Conservation (phyloP, 2,888 invertebrate genomes). For the Nemoura dubitans region DNA sequence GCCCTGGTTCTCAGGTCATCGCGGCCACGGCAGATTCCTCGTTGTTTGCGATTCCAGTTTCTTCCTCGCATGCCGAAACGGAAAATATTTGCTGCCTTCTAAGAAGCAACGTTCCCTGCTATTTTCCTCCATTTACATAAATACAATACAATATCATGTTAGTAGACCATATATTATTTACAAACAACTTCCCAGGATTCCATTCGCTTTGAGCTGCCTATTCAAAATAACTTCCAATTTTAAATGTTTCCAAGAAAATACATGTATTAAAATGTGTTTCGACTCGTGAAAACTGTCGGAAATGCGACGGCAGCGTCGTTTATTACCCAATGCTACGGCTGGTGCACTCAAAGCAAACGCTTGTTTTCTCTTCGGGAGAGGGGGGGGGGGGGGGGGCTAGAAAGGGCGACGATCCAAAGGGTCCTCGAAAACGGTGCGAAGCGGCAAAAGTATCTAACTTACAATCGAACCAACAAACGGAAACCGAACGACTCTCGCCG, state of each 20-base stretch:
- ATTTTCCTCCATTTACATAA: conserved; percentile 47
- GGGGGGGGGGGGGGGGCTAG: too few relatives aligned
- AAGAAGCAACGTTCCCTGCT: conserved; percentile 43
- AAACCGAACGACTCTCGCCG: neutral
- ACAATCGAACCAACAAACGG: neutral
- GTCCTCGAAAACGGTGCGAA: neutral
- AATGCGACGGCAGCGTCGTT: neutral
- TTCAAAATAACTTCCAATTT: conserved; percentile 36
- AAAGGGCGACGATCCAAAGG: neutral
- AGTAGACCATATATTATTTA: conserved; percentile 32
- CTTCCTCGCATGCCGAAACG: neutral
- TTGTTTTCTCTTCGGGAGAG: too few relatives aligned
- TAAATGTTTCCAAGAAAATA: neutral
- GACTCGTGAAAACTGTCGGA: neutral
- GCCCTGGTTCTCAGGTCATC: neutral
- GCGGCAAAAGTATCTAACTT: neutral
- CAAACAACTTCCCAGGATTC: conserved; percentile 51
- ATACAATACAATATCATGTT: conserved; percentile 50
- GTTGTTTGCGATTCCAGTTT: neutral
- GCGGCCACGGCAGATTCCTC: neutral
- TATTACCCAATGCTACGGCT: neutral
- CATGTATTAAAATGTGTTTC: neutral
- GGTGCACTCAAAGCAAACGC: neutral
- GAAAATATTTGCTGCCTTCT: neutral
- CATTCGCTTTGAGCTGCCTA: conserved; percentile 52